Evolutionary conservation across 2,888 invertebrate species (phyloP).

Genomic region (Bedellia somnulentella): DNA sequence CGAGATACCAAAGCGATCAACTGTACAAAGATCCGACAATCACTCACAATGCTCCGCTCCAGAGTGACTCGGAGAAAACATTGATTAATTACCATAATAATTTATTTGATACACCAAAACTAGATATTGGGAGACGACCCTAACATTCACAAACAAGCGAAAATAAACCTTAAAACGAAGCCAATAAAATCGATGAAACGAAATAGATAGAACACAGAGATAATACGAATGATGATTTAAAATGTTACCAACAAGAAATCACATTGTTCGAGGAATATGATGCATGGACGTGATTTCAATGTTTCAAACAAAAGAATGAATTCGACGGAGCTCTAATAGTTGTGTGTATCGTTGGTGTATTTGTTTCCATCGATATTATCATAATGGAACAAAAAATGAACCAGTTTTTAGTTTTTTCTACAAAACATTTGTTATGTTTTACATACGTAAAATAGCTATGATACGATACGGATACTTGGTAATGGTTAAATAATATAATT

Average conservation of each 20-base stretch:
- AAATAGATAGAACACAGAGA: too few relatives aligned
- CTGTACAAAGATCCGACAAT: conserved; percentile 48
- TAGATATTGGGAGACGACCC: conserved; percentile 40
- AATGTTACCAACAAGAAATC: conserved; percentile 38
- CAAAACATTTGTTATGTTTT: too few relatives aligned
- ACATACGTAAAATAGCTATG: too few relatives aligned
- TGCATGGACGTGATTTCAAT: conserved; percentile 51
- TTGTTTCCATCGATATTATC: conserved; percentile 43
- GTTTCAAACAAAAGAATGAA: conserved; percentile 55
- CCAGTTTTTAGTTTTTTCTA: too few relatives aligned
- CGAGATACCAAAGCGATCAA: too few relatives aligned
- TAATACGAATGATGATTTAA: conserved; percentile 18
- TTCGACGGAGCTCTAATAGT: conserved; percentile 44
- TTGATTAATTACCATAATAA: conserved; percentile 63
- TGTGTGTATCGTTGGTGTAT: conserved; percentile 40
- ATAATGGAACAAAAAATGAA: too few relatives aligned
- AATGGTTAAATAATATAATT: too few relatives aligned
- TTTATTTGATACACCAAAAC: conserved; percentile 61
- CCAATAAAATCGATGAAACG: not conserved
- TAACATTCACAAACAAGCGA: too few relatives aligned
- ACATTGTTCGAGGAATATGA: conserved; percentile 50
- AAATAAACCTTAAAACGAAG: too few relatives aligned
- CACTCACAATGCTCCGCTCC: conserved; percentile 46
- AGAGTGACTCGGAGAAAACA: conserved; percentile 59
- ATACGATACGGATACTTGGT: too few relatives aligned